Percentiles rank a stretch among this genome's conserved stretches.
phyloP scores from a whole-genome alignment of 2,797 vertebrate species.

The Tokudaia tokunoshimensis region DNA sequence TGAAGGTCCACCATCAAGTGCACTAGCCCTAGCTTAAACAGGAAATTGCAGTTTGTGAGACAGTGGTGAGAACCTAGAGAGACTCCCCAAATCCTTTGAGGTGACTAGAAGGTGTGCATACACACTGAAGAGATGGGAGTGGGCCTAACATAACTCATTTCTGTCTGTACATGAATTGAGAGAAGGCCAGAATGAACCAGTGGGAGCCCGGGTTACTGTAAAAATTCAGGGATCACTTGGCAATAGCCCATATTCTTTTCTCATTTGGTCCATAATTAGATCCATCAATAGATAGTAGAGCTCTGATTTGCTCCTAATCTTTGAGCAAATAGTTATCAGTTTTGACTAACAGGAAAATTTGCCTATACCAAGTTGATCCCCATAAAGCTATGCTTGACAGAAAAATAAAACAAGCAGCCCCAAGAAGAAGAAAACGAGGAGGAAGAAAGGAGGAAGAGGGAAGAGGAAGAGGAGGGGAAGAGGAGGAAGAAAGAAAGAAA shows the following conservation, averaged over 20 bases:
- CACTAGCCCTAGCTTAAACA: neutral
- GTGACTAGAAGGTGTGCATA: neutral
- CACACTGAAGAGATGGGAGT: neutral
- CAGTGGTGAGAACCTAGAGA: neutral
- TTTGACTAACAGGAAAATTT: neutral
- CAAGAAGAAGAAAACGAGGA: neutral
- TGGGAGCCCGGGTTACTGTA: neutral
- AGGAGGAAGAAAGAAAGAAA: too few species aligned
- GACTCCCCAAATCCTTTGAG: neutral
- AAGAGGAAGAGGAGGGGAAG: rapidly evolving
- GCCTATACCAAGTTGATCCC: neutral
- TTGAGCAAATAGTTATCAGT: neutral
- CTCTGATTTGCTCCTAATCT: neutral
- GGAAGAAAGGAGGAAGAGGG: too few species aligned
- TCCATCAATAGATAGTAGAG: neutral
- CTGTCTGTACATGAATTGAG: neutral
- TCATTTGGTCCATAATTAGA: neutral
- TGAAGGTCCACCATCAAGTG: neutral
- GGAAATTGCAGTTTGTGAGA: neutral
- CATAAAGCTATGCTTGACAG: neutral
- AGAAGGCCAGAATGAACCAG: neutral
- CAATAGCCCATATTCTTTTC: neutral
- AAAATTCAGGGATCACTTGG: neutral
- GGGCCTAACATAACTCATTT: too few species aligned
- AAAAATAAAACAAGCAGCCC: neutral